A percentile compares a stretch with the other conserved stretches of the same genome.
Evolutionary conservation across 2,888 invertebrate genomes (phyloP).

Genomic region (Homarus gammarus): DNA sequence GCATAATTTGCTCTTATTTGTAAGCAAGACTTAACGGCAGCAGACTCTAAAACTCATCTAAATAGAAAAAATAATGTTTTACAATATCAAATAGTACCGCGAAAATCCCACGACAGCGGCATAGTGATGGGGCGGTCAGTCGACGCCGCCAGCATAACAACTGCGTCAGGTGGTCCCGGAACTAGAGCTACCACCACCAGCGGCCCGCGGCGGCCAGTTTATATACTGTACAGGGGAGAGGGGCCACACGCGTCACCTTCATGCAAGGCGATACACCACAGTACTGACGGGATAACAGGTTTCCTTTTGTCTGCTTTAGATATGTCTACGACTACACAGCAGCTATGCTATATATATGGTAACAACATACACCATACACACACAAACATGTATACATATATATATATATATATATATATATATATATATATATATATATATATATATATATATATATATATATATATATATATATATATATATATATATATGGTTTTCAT

Average conservation of each 20-base stretch:
- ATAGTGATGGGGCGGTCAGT: background rate
- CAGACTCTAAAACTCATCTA: too few species aligned
- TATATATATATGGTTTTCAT: too few species aligned
- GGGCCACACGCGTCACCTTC: too few species aligned
- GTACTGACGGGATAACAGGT: too few species aligned
- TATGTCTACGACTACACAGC: too few species aligned
- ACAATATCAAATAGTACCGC: background rate
- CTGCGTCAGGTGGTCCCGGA: background rate
- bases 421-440: background rate
- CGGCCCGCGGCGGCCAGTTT: background rate
- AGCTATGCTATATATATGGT: too few species aligned
- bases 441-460: background rate
- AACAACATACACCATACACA: too few species aligned
- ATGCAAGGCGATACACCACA: too few species aligned
- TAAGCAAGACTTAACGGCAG: too few species aligned
- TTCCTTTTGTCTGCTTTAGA: too few species aligned
- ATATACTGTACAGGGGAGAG: background rate
- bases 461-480: background rate
- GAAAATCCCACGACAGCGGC: background rate
- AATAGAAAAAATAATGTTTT: background rate
- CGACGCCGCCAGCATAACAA: background rate
- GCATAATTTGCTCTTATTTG: too few species aligned
- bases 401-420: background rate
- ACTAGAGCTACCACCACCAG: background rate
- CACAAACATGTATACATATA: background rate